These are phyloP conservation scores for Euzetes globulus DNA, from an alignment of 2,888 invertebrate species.

Conservation along the genomic window DNA sequence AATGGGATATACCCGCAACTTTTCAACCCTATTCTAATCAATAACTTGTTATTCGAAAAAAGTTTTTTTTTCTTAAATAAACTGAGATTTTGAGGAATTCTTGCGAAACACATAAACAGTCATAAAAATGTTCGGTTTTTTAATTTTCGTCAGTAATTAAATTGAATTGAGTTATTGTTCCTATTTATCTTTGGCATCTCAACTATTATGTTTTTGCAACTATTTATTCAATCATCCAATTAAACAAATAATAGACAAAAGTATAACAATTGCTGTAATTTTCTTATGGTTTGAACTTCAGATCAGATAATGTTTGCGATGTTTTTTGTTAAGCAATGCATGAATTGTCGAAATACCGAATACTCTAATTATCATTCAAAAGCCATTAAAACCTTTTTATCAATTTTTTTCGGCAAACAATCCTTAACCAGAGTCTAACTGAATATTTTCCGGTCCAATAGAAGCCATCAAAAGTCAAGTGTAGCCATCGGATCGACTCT, in stretches of 20 bases:
- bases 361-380: background rate
- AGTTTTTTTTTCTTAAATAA: no score
- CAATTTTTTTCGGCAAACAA: background rate
- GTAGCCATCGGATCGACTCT: background rate
- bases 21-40: no score
- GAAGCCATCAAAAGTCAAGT: background rate
- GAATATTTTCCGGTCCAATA: conserved; percentile 4
- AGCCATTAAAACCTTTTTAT: background rate
- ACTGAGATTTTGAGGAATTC: no score
- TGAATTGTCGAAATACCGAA: background rate
- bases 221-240: background rate
- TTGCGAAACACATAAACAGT: no score
- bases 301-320: background rate
- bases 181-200: no score
- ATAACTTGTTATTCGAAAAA: no score
- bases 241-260: background rate
- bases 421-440: background rate
- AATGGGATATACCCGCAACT: no score
- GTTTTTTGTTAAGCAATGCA: conserved; percentile 8
- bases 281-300: background rate
- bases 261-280: background rate
- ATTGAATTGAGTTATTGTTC: no score
- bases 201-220: background rate
- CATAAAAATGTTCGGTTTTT: no score
- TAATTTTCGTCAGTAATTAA: no score